Percentiles rank a stretch among this genome's conserved stretches.
phyloP scores from a whole-genome alignment of 2,113 vertebrate genomes.

The Platycercus adscitus region DNA sequence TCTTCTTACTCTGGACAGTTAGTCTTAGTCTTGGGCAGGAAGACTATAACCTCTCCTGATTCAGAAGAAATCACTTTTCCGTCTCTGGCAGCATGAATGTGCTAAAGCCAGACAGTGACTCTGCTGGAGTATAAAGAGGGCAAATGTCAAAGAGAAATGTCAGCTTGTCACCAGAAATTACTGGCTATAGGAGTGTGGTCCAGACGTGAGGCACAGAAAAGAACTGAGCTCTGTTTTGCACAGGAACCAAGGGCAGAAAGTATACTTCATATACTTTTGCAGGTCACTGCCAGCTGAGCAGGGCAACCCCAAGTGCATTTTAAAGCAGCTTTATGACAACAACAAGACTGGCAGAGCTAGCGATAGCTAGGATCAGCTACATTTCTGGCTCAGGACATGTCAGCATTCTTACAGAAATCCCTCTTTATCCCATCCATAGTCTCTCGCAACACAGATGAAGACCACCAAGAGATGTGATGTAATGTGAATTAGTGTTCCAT shows the following conservation, averaged over 20 bases:
- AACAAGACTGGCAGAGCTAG: neutral
- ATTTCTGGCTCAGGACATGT: neutral
- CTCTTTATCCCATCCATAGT: neutral
- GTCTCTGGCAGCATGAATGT: neutral
- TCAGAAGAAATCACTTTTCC: neutral
- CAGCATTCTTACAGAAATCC: neutral
- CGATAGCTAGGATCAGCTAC: neutral
- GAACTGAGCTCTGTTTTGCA: neutral
- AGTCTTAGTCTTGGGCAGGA: neutral
- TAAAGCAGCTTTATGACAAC: neutral
- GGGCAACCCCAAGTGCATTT: neutral
- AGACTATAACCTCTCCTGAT: neutral
- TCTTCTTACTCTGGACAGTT: neutral
- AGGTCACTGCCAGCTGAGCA: neutral
- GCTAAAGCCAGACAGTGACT: neutral
- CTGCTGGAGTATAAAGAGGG: neutral
- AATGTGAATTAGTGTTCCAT: neutral
- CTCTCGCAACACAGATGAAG: neutral
- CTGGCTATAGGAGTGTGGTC: neutral
- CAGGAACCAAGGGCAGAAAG: neutral
- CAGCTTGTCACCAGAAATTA: neutral
- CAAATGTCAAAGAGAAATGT: neutral
- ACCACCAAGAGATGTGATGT: neutral
- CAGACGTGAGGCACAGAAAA: neutral
- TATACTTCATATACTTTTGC: neutral